phyloP scores from a whole-genome alignment of 1,140 invertebrate species.

The Drosophila serrata region DNA sequence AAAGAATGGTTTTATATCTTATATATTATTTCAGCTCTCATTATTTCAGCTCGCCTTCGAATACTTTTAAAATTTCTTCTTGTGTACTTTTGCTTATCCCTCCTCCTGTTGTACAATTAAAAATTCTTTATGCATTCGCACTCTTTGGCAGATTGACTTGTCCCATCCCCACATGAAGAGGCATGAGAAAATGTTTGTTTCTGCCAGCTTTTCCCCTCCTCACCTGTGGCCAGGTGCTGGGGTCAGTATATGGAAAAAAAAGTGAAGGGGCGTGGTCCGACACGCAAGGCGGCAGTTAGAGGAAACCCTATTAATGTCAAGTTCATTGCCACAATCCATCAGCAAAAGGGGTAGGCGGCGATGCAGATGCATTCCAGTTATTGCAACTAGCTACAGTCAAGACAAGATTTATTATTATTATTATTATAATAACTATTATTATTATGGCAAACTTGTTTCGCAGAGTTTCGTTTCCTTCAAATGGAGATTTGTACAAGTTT shows the following conservation, averaged over 20 bases:
- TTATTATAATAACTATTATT: constrained; percentile 30
- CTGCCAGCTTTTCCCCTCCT: background rate
- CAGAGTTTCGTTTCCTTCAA: background rate
- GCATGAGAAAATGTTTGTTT: constrained; percentile 47
- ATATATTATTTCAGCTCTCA: no score
- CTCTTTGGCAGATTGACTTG: constrained; percentile 44
- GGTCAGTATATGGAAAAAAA: constrained; percentile 26
- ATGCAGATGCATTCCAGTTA: constrained; percentile 16
- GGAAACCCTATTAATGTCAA: constrained; percentile 84
- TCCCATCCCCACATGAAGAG: constrained; percentile 2
- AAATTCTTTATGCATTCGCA: constrained; percentile 44
- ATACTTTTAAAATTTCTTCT: background rate
- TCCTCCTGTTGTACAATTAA: constrained; percentile 32
- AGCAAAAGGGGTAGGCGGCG: background rate
- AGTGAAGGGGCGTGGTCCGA: constrained; percentile 22
- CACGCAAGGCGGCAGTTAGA: constrained; percentile 48
- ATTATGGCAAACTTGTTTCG: constrained; percentile 32
- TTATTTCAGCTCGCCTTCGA: no score
- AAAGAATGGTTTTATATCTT: no score
- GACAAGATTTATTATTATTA: constrained; percentile 32
- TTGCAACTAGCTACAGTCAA: background rate
- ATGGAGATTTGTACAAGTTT: constrained; percentile 27
- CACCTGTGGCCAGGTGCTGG: background rate
- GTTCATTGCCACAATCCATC: constrained; percentile 79
- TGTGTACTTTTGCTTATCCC: background rate